Base-by-base conservation (phyloP, 2,888 invertebrate genomes). In the Sericinus montela region DNA sequence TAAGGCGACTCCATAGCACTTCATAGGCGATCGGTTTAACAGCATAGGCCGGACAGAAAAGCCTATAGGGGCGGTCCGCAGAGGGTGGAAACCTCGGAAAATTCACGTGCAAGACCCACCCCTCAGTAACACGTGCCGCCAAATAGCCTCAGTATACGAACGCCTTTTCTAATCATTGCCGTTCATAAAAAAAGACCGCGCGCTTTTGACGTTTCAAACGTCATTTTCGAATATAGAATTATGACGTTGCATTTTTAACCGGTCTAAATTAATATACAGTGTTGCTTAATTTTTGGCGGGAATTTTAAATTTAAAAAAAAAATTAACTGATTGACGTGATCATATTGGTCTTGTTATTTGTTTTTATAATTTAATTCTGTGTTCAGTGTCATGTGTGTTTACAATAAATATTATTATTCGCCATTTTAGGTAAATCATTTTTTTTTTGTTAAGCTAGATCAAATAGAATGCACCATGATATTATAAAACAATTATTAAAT, bases 1-100 rank as follows among this genome's bases (percentile, higher is more conserved):
- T 11, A 41, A 28, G 51, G 55, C 76, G 67, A 72, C 85, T 88
- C 87, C 66, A 78, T 57, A 32, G 54, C 58, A 57, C 58, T 66
- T 72, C 52, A 53, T 72, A 81, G 74, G 70, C 84, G 80, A 86
- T 87, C 83, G 75, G 82, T 86, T 84, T 82, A 87, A 85, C 86
- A 80, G 85, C 83, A 86, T 87, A 88, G 88, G 88, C 88, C 80
- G 87, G 86, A 86, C 87, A 87, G 88, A 88, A 88, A 88, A 87
- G 88, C 88, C 87, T 87, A 87, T 83, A 87, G 88, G 87, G 88
- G 88, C 88, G 88, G 87, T 84, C 86, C 87, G 86, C 72, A 67
- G 81, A 80, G 88, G 88, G 88, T 87, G 87, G 88, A 82, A 87
- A 87, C 88, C 81, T 86, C 80, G 87, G 88, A 86, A 88, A 86